These are phyloP conservation scores for Hydrotaea cyrtoneurina DNA, from an alignment of 2,888 invertebrate species.

Conservation along the genomic window DNA sequence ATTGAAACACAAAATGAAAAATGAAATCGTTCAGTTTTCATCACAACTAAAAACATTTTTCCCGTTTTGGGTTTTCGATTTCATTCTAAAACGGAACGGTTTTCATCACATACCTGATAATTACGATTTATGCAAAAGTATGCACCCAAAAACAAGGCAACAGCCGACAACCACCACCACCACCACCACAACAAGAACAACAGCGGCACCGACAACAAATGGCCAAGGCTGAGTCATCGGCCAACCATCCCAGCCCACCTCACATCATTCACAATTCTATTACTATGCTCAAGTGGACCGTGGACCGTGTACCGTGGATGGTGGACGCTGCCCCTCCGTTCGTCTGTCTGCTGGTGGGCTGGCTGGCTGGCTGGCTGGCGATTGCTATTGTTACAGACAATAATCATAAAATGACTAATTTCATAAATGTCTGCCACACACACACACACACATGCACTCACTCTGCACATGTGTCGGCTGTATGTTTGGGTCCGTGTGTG, in stretches of 20 bases:
- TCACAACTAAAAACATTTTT: too few species aligned
- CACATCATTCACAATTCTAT: constrained; percentile 6
- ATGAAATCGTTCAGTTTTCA: too few species aligned
- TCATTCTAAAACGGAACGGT: too few species aligned
- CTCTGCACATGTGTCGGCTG: neutral
- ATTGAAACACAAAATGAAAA: too few species aligned
- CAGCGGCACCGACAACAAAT: neutral
- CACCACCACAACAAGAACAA: neutral
- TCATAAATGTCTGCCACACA: constrained; percentile 49
- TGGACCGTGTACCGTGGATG: neutral
- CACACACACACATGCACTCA: neutral
- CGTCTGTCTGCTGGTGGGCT: neutral
- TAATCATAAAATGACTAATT: constrained; percentile 65
- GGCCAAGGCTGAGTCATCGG: constrained; percentile 21
- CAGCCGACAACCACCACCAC: too few species aligned
- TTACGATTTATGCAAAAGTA: constrained; percentile 24
- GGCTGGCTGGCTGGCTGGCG: neutral
- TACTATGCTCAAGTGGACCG: constrained; percentile 8
- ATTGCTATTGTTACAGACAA: constrained; percentile 55
- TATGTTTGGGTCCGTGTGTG: constrained; percentile 19
- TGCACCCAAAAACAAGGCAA: neutral
- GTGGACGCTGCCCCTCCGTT: neutral
- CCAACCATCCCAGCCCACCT: neutral
- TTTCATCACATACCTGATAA: too few species aligned
- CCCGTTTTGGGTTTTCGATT: too few species aligned